Evolutionary conservation across 2,888 invertebrate species (phyloP).

Genomic region (Ecliptopera silaceata): DNA sequence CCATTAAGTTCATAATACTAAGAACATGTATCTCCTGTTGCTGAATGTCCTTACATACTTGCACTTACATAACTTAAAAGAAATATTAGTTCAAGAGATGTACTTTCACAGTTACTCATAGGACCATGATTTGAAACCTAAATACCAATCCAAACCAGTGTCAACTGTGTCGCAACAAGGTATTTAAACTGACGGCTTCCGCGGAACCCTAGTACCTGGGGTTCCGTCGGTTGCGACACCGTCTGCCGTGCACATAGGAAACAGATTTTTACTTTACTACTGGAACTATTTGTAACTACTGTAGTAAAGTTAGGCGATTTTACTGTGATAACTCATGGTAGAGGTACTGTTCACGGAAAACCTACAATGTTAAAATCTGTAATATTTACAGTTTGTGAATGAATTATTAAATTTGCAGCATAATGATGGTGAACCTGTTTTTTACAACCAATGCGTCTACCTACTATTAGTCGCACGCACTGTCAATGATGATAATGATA

Average conservation of each 20-base stretch:
- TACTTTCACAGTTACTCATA: slow-evolving; percentile 10
- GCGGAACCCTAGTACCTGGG: slow-evolving; percentile 32
- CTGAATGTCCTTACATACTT: too few relatives aligned
- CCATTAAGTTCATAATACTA: too few relatives aligned
- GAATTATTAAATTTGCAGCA: too few relatives aligned
- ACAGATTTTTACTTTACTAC: too few relatives aligned
- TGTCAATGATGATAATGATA: slow-evolving; percentile 16
- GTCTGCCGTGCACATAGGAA: slow-evolving; percentile 4
- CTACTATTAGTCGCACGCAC: slow-evolving; percentile 23
- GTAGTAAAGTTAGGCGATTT: too few relatives aligned
- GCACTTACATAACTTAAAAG: too few relatives aligned
- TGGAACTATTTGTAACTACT: too few relatives aligned
- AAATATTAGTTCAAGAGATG: not conserved
- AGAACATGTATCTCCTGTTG: too few relatives aligned
- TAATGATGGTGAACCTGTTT: slow-evolving; percentile 2
- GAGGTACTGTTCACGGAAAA: too few relatives aligned
- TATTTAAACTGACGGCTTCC: slow-evolving; percentile 39
- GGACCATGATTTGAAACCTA: slow-evolving; percentile 29
- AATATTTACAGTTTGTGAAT: too few relatives aligned
- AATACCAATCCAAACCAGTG: slow-evolving; percentile 31
- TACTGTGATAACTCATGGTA: too few relatives aligned
- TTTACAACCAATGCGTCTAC: not conserved
- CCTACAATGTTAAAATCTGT: too few relatives aligned
- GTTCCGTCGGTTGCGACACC: slow-evolving; percentile 27
- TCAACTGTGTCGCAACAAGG: slow-evolving; percentile 37